Percentiles rank a stretch among this genome's conserved stretches.
Conservation (phyloP, 2,113 vertebrate species). For the Corythornis vintsioides region DNA sequence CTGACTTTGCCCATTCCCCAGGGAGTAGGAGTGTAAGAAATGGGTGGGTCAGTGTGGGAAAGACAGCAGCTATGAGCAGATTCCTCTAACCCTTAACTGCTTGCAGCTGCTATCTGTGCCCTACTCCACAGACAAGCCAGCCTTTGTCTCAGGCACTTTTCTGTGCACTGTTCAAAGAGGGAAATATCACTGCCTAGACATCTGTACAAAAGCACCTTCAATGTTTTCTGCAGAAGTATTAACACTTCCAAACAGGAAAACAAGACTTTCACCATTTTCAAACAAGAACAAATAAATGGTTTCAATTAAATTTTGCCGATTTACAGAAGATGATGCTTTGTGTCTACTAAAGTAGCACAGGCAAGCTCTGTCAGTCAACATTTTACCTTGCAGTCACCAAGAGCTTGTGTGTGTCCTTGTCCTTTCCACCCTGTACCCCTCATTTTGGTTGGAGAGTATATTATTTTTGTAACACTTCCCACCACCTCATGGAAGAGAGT, state of each 20-base stretch:
- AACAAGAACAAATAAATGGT: background rate
- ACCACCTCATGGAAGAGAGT: background rate
- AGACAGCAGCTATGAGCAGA: background rate
- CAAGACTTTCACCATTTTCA: background rate
- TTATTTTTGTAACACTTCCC: background rate
- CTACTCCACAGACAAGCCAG: conserved; percentile 46
- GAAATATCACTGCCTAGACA: conserved; percentile 15
- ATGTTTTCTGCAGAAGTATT: background rate
- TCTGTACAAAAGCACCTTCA: background rate
- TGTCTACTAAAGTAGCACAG: background rate
- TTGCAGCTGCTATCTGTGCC: conserved; percentile 64
- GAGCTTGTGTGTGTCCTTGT: background rate
- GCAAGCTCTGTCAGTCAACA: background rate
- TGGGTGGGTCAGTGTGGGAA: background rate
- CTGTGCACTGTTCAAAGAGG: background rate
- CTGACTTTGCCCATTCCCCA: background rate
- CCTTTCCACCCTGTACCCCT: background rate
- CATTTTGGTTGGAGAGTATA: background rate
- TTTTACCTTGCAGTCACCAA: background rate
- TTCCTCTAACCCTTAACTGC: conserved; percentile 31
- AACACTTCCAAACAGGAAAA: background rate
- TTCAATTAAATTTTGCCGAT: background rate
- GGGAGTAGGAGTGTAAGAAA: background rate
- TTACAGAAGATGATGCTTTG: background rate
- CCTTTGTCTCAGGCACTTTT: conserved; percentile 47